These are phyloP conservation scores for Erynnis tages DNA, from an alignment of 2,888 invertebrate genomes.

Conservation along the genomic window DNA sequence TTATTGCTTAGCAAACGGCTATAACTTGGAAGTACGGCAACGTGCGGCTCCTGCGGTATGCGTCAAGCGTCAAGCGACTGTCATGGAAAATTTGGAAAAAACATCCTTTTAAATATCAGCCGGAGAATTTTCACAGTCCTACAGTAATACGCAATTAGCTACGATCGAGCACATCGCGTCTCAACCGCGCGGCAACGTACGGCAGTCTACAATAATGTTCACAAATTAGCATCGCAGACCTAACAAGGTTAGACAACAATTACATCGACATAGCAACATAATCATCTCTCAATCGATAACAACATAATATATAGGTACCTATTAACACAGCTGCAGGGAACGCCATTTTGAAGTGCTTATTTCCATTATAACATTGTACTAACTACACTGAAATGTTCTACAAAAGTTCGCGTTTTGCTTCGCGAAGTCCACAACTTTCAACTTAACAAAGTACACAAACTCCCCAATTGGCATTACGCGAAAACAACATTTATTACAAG, in stretches of 20 bases:
- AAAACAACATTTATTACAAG: constrained; percentile 81
- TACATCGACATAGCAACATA: constrained; percentile 14
- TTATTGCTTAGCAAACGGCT: too few species aligned
- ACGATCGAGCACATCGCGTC: neutral
- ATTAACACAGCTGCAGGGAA: constrained; percentile 71
- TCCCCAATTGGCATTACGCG: constrained; percentile 74
- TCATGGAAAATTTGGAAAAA: too few species aligned
- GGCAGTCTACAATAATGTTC: constrained; percentile 17
- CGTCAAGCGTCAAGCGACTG: too few species aligned
- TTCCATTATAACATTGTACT: constrained; percentile 82
- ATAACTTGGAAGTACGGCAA: neutral
- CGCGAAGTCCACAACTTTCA: constrained; percentile 79
- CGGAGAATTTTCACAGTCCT: neutral
- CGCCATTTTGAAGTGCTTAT: constrained; percentile 82
- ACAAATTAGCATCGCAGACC: constrained; percentile 23
- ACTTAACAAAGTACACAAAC: constrained; percentile 67
- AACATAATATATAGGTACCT: constrained; percentile 51
- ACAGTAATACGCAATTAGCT: neutral
- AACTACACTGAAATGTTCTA: constrained; percentile 82
- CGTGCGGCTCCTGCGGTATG: constrained; percentile 1
- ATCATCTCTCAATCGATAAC: constrained; percentile 53
- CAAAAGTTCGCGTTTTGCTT: constrained; percentile 82
- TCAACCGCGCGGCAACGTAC: constrained; percentile 1
- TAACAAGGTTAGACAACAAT: constrained; percentile 26
- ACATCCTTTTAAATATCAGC: too few species aligned